Conservation (phyloP, 2,797 vertebrate species). For the Scomberomorus guttatus region DNA sequence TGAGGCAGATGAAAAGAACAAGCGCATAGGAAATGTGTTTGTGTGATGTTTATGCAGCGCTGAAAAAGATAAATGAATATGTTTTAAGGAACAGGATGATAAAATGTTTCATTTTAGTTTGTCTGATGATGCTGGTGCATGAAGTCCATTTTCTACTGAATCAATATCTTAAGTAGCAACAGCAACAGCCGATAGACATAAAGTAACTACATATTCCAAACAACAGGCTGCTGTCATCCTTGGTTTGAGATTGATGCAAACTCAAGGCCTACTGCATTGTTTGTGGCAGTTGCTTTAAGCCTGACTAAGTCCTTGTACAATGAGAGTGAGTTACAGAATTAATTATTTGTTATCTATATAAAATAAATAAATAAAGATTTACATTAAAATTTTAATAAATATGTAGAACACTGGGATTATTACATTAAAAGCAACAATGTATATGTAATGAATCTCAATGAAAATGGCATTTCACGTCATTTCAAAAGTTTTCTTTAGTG, state of each 20-base stretch:
- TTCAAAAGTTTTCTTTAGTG: not conserved
- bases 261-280: not conserved
- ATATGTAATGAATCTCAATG: slow-evolving; percentile 9
- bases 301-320: not conserved
- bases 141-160: not conserved
- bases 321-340: not conserved
- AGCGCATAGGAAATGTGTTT: not conserved
- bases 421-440: not conserved
- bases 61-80: not conserved
- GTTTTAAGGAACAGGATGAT: not conserved
- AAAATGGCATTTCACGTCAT: not conserved
- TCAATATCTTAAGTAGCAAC: too few relatives aligned
- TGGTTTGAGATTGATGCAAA: not conserved
- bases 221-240: not conserved
- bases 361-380: not conserved
- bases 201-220: not conserved
- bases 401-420: not conserved
- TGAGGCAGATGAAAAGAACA: not conserved
- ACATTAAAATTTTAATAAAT: slow-evolving; percentile 2
- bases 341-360: not conserved
- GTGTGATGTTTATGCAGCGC: not conserved
- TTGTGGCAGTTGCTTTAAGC: not conserved
- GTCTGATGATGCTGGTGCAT: not conserved
- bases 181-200: too few relatives aligned
- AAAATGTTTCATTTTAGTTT: not conserved